Evolutionary conservation across 2,888 invertebrate species (phyloP), one percentile per base, ranked within the genome.

Genomic region (Fragum fragum): DNA sequence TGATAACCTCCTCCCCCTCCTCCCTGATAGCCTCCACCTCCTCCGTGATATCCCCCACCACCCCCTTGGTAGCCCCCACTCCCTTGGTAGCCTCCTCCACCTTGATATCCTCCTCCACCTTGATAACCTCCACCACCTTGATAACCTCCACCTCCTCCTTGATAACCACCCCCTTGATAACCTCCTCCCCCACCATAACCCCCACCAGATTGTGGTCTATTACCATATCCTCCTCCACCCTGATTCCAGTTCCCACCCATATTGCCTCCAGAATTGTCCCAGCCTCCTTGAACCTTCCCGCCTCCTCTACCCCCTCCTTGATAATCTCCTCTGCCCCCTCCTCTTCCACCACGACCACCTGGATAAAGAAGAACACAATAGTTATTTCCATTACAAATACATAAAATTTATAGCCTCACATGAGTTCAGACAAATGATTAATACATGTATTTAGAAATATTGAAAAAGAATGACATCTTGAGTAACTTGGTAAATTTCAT

Each of bases 191-290:
- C 84, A 14, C 80, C 68, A 9, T 75, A 63, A 7, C 95, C 92
- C 70, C 94, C 92, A 68, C 80, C 89, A 69, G 81, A 88, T 18
- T 83, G 81, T 26, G 79, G 81, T 23, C 81, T 66, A 36, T 73
- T 76, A 80, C 87, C 90, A 88, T 88, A 90, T 79, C 87, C 90
- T 47, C 89, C 91, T n/a, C 90, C 90, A 23, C 91, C 90, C 71
- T 90, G 90, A 63, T 91, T 91, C 90, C 94, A 92, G 76, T 90
- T 86, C 7, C 92, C 92, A 66, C 93, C 91, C 26, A 88, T 81
- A 63, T 87, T 88, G 39, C 85, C 89, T 52, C 88, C 87, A 23
- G 81, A 87, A 53, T 83, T 86, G 66, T 88, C 91, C 89, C 90
- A 92, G 36, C 91, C 90, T 36, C 91, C 92, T 73, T 90, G 91